A percentile compares a stretch with the other conserved stretches of the same genome.
phyloP scores from a whole-genome alignment of 2,113 vertebrate genomes.

The human (Homo sapiens) region DNA sequence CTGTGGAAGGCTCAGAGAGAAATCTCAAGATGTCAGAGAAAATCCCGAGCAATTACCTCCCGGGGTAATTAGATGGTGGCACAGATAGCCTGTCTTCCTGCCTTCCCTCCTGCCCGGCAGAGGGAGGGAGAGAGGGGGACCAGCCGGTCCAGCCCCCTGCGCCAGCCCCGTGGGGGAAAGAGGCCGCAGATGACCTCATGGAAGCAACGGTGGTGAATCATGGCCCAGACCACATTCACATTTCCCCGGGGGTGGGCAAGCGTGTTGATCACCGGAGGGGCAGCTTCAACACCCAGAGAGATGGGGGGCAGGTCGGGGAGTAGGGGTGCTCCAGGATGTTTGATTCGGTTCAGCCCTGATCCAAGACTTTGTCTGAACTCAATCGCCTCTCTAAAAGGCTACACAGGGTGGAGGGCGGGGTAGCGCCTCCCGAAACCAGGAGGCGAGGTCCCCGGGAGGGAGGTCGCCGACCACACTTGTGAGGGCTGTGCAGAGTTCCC shows the following conservation, averaged over 20 bases:
- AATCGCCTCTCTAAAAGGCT: neutral
- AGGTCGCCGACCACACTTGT: neutral
- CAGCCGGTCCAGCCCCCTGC: neutral
- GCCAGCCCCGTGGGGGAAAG: neutral
- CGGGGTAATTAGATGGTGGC: slow-evolving; percentile 65
- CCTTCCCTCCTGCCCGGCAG: neutral
- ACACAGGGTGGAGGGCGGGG: neutral
- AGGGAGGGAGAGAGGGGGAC: neutral
- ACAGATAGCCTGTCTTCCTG: slow-evolving; percentile 40
- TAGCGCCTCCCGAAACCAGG: no score
- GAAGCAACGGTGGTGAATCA: slow-evolving; percentile 49
- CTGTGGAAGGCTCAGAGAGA: neutral
- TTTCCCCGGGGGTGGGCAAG: neutral
- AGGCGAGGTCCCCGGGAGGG: neutral
- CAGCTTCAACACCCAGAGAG: neutral
- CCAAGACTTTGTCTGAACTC: neutral
- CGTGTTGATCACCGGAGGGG: neutral
- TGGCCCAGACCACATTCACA: neutral
- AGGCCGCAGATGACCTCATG: slow-evolving; percentile 61
- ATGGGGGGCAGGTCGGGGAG: accelerated
- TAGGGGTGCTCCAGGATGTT: neutral
- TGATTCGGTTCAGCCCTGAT: neutral
- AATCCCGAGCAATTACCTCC: slow-evolving; percentile 73
- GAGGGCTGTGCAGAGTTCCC: neutral
- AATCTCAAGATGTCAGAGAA: slow-evolving; percentile 74